Evolutionary conservation across 2,888 invertebrate species (phyloP).

Genomic region (Melieria picta): DNA sequence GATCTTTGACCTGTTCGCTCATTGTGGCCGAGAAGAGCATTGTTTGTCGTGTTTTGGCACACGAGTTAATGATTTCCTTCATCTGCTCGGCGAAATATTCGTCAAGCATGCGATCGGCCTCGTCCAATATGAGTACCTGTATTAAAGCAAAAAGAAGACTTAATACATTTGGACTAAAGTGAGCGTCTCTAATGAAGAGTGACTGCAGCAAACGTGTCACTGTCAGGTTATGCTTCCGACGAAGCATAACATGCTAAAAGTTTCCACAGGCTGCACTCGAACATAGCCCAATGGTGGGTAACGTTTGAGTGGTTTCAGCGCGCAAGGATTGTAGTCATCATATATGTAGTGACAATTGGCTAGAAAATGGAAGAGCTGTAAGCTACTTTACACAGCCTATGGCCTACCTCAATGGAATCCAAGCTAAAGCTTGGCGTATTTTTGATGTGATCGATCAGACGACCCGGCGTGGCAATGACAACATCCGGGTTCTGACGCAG

Average conservation of each 20-base stretch:
- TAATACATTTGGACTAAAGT: not conserved
- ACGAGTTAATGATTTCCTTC: slow-evolving; percentile 96
- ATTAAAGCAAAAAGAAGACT: not conserved
- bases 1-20: slow-evolving; percentile 97
- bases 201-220: not conserved
- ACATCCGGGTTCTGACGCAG: slow-evolving; percentile 92
- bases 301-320: slow-evolving; percentile 54
- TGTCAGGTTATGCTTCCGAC: slow-evolving; percentile 53
- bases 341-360: not conserved
- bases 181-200: not conserved
- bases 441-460: slow-evolving; percentile 95
- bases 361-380: not conserved
- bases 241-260: slow-evolving; percentile 39
- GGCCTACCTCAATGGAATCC: slow-evolving; percentile 84
- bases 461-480: slow-evolving; percentile 97
- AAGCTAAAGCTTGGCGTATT: slow-evolving; percentile 94
- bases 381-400: not conserved
- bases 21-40: slow-evolving; percentile 99
- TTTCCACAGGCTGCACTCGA: slow-evolving; percentile 18
- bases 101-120: slow-evolving; percentile 91
- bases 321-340: slow-evolving; percentile 67
- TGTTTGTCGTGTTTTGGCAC: slow-evolving; percentile 91
- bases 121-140: slow-evolving; percentile 71
- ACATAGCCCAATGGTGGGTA: not conserved
- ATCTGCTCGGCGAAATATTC: slow-evolving; percentile 99